Evolutionary conservation across 2,888 invertebrate species (phyloP).

Genomic region (Brachyptera putata): DNA sequence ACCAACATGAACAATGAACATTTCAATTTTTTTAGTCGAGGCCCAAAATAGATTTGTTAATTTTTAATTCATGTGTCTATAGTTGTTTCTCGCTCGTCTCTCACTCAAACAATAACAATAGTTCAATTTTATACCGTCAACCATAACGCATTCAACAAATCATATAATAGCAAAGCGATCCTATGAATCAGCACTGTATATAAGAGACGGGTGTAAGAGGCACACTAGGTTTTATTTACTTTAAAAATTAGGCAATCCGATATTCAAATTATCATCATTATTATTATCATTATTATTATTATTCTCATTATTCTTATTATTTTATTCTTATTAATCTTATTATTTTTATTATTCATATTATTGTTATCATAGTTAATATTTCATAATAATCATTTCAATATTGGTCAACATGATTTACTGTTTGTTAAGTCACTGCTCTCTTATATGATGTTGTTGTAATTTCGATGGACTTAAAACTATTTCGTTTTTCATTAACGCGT

Average conservation of each 20-base stretch:
- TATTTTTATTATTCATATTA: neutral
- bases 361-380: neutral
- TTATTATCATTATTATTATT: neutral
- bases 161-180: neutral
- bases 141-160: too few relatives aligned
- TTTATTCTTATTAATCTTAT: neutral
- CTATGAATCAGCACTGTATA: neutral
- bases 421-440: slow-evolving; percentile 14
- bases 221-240: slow-evolving; percentile 22
- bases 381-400: neutral
- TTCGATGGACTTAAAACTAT: slow-evolving; percentile 62
- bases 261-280: neutral
- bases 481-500: slow-evolving; percentile 52
- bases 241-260: neutral
- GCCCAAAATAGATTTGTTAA: neutral
- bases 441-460: slow-evolving; percentile 49
- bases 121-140: neutral
- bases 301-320: neutral
- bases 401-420: slow-evolving; percentile 10
- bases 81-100: neutral
- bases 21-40: neutral
- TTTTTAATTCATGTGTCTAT: neutral
- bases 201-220: slow-evolving; percentile 14
- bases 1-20: neutral
- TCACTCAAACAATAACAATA: neutral